phyloP scores from a whole-genome alignment of 2,113 vertebrate genomes.

The Lophotis ruficrista region DNA sequence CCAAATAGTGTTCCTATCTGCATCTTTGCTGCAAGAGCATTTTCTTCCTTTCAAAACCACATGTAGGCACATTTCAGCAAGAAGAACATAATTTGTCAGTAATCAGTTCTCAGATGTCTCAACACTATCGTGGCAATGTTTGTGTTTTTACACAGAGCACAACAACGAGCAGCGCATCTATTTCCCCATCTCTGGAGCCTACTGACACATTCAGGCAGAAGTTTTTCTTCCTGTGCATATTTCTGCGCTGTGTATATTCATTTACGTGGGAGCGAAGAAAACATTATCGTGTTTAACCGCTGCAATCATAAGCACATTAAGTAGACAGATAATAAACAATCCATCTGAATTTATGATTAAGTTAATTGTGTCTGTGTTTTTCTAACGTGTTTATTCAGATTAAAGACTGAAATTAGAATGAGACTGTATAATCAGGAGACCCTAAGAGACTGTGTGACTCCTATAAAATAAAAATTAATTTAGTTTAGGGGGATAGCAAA shows the following conservation, averaged over 20 bases:
- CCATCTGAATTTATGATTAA: conserved; percentile 63
- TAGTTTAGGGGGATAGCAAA: background rate
- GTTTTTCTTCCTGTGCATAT: conserved; percentile 10
- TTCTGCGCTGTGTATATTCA: conserved; percentile 38
- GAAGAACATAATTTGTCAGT: conserved; percentile 7
- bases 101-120: conserved; percentile 7
- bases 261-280: conserved; percentile 48
- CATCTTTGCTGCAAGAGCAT: background rate
- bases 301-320: conserved; percentile 66
- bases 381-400: conserved; percentile 55
- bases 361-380: conserved; percentile 62
- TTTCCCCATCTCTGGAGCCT: background rate
- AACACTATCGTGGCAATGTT: background rate
- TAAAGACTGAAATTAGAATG: conserved; percentile 52
- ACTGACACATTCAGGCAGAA: background rate
- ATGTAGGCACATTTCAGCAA: background rate
- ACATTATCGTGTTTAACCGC: conserved; percentile 61
- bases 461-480: conserved; percentile 42
- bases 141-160: background rate
- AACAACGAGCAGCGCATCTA: background rate
- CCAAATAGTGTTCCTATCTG: background rate
- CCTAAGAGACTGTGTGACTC: conserved; percentile 2
- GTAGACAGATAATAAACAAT: conserved; percentile 65
- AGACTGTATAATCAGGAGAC: conserved; percentile 32
- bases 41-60: background rate